These are phyloP conservation scores for Mobula hypostoma DNA, from an alignment of 2,113 vertebrate species.

Conservation along the genomic window DNA sequence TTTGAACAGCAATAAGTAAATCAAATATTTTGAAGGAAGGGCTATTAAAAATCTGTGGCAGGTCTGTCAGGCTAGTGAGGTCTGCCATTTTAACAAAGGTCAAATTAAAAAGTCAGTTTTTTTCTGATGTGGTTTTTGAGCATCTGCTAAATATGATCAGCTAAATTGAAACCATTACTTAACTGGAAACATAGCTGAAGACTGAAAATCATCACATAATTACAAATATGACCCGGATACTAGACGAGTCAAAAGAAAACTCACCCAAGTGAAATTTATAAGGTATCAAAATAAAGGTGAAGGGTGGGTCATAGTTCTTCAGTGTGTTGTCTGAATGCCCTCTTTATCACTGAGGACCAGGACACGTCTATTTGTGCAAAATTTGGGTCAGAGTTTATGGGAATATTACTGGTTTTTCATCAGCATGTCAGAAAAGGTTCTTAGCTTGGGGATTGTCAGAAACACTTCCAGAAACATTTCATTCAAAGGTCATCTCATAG, in stretches of 20 bases:
- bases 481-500: slow-evolving; percentile 63
- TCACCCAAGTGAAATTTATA: slow-evolving; percentile 2
- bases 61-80: background rate
- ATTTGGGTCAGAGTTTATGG: slow-evolving; percentile 14
- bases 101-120: slow-evolving; percentile 24
- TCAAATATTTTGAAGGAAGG: background rate
- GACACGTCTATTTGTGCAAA: background rate
- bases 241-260: background rate
- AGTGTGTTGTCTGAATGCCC: slow-evolving; percentile 12
- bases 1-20: background rate
- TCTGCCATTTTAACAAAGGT: slow-evolving; percentile 34
- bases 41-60: background rate
- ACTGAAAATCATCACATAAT: background rate
- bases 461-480: slow-evolving; percentile 46
- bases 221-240: slow-evolving; percentile 10
- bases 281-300: slow-evolving; percentile 26
- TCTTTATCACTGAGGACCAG: background rate
- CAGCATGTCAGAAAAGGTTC: slow-evolving; percentile 21
- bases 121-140: background rate
- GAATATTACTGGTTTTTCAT: slow-evolving; percentile 20
- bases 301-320: background rate
- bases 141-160: slow-evolving; percentile 7
- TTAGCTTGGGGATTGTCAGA: slow-evolving; percentile 22
- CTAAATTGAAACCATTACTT: background rate
- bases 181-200: slow-evolving; percentile 1